Evolutionary conservation across 2,888 invertebrate species (phyloP), one percentile per base, ranked within the genome.

Genomic region (Rotaria sp.): DNA sequence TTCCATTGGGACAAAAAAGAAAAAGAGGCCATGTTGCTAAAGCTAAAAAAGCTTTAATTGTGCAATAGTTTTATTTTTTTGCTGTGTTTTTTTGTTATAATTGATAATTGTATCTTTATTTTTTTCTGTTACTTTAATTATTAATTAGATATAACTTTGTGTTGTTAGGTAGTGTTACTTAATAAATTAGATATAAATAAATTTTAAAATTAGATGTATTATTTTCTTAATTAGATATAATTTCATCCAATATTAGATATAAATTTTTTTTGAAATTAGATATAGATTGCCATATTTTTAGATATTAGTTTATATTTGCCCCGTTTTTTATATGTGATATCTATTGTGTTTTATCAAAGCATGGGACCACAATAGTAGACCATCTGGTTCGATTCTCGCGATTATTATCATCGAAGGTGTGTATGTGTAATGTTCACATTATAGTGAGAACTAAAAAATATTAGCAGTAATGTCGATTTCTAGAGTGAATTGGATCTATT

Each of bases 1-100:
- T 85, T 55, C 48, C 85, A 45, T 45, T 85, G 59, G 57, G 41
- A 59, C 55, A 67, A 26, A 48, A 67, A 85, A 85, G 67, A 85
- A 57, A 59, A 67, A 59, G 59, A 45, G 67, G 67, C 26, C 45
- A 35, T 59, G n/a, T 45, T 59, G 52, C 59, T 38, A 85, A 59
- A 45, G 57, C 57, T 41, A 85, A 85, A 85, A 38, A 35, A 45
- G 85, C 57, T 15, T 57, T 57, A 24, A 24, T 24, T 57, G 57
- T 57, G 57, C 57, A 57, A 57, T 57, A 57, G 57, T 57, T 57
- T 57, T 57, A 7, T n/a, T 57, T 57, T 57, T 57, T 57, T 24
- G 57, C 57, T 57, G 57, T 57, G 26, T 24, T 57, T 57, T 57
- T 57, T 57, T 57, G 57, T 57, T 57, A 57, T 26, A 57, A 57